Percentiles rank a stretch among this genome's conserved stretches.
Conservation (phyloP, 2,888 invertebrate genomes). For the Ichneumon xanthorius region DNA sequence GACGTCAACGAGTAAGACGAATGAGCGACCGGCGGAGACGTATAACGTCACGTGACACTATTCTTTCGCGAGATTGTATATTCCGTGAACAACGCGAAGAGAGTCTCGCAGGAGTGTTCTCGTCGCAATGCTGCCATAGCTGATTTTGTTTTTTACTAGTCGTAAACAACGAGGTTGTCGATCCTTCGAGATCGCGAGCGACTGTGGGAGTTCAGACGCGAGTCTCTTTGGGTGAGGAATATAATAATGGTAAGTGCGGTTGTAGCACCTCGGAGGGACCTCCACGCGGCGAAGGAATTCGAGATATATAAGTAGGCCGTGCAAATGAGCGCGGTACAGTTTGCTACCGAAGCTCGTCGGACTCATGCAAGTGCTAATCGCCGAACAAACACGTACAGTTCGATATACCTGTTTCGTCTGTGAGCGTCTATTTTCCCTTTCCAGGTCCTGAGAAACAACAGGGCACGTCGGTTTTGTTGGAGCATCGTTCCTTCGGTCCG, state of each 20-base stretch:
- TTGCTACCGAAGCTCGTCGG: slow-evolving; percentile 68
- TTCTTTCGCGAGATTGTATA: slow-evolving; percentile 48
- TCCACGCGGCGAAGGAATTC: slow-evolving; percentile 44
- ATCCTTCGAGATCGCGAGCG: not conserved
- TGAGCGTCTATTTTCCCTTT: slow-evolving; percentile 38
- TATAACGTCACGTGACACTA: slow-evolving; percentile 64
- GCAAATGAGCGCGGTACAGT: slow-evolving; percentile 76
- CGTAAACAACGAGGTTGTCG: slow-evolving; percentile 45
- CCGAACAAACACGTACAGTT: slow-evolving; percentile 80
- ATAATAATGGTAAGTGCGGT: not conserved
- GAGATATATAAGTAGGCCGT: slow-evolving; percentile 76
- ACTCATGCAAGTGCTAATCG: slow-evolving; percentile 78
- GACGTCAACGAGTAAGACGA: slow-evolving; percentile 28
- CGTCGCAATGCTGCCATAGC: slow-evolving; percentile 3
- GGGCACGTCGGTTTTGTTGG: not conserved
- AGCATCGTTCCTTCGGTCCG: not conserved
- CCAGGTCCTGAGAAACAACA: not conserved
- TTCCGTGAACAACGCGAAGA: slow-evolving; percentile 59
- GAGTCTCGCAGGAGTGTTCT: not conserved
- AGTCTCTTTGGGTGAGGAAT: not conserved
- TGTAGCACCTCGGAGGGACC: slow-evolving; percentile 8
- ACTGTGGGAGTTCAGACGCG: not conserved
- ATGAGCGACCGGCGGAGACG: slow-evolving; percentile 57
- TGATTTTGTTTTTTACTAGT: too few species aligned
- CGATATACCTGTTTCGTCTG: slow-evolving; percentile 59